Evolutionary conservation across 2,113 vertebrate genomes (phyloP).

Genomic region (Uria aalge): DNA sequence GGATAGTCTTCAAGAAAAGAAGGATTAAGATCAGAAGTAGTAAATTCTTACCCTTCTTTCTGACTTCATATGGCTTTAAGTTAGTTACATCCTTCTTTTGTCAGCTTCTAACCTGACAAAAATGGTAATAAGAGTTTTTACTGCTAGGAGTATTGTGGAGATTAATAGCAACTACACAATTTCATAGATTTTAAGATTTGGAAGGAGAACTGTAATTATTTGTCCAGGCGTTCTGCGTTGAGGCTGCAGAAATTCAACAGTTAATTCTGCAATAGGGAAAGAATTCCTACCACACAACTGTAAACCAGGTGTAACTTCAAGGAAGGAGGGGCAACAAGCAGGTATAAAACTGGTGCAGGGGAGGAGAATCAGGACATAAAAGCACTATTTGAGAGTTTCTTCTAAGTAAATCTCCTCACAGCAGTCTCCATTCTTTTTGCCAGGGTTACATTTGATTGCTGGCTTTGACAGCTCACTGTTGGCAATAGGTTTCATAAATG

Average conservation of each 20-base stretch:
- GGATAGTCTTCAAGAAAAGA: neutral
- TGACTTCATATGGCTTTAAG: neutral
- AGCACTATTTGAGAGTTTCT: constrained; percentile 28
- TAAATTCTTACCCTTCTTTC: neutral
- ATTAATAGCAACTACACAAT: neutral
- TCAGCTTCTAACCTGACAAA: neutral
- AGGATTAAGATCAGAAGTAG: neutral
- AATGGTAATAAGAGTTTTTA: neutral
- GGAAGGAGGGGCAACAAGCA: neutral
- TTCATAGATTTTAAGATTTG: neutral
- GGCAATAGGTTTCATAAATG: constrained; percentile 46
- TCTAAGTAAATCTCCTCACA: constrained; percentile 55
- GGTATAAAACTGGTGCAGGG: neutral
- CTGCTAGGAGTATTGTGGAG: neutral
- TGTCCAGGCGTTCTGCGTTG: neutral
- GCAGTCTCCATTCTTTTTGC: constrained; percentile 41
- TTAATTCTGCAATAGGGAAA: neutral
- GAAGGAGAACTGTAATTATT: neutral
- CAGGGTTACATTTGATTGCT: constrained; percentile 50
- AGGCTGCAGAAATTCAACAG: neutral
- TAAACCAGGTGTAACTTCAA: constrained; percentile 11
- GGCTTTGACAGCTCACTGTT: constrained; percentile 58
- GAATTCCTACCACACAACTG: neutral
- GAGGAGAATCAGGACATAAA: constrained; percentile 23
- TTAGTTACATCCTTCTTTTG: neutral